These are phyloP conservation scores for Piaya cayana DNA, from an alignment of 2,113 vertebrate species.

Conservation along the genomic window DNA sequence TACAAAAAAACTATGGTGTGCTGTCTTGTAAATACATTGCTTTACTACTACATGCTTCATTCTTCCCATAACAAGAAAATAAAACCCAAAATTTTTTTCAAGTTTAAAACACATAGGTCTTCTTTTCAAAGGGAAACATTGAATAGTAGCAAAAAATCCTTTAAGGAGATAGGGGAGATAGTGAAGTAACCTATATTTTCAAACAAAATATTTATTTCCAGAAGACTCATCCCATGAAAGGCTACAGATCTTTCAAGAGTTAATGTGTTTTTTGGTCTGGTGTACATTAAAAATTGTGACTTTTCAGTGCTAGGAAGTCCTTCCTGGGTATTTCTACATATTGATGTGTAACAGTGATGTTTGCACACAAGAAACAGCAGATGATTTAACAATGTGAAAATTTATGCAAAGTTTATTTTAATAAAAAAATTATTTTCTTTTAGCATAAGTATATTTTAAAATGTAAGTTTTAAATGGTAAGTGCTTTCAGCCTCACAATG, in stretches of 20 bases:
- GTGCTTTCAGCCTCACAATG: background rate
- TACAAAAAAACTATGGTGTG: background rate
- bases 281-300: background rate
- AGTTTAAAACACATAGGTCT: background rate
- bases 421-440: background rate
- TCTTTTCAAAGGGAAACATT: background rate
- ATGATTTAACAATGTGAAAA: background rate
- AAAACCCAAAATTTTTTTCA: background rate
- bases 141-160: background rate
- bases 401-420: background rate
- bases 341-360: background rate
- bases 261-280: background rate
- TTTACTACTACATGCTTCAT: background rate
- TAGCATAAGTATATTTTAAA: background rate
- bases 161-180: background rate
- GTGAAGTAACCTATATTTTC: background rate
- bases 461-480: background rate
- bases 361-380: background rate
- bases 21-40: background rate
- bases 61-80: background rate
- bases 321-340: background rate
- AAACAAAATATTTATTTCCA: background rate
- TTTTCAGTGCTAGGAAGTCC: background rate
- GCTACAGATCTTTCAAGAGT: background rate
- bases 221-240: background rate